These are phyloP conservation scores for Brachionus angularis DNA, from an alignment of 1,140 invertebrate genomes.

Conservation along the genomic window DNA sequence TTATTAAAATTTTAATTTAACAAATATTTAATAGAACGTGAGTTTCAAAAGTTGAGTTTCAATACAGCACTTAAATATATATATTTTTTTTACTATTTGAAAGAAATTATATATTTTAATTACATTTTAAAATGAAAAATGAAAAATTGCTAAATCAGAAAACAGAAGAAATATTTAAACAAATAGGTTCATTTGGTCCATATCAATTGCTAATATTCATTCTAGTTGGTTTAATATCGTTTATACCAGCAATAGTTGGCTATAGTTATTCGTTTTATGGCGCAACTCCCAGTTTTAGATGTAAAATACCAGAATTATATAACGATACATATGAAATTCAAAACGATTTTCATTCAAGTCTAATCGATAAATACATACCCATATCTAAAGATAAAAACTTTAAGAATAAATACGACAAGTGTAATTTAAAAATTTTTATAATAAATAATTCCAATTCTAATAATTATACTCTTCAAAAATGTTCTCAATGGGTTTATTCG, in stretches of 20 bases:
- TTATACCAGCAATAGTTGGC: background rate
- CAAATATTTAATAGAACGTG: too few species aligned
- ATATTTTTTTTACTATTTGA: too few species aligned
- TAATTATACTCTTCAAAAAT: background rate
- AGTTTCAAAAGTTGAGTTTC: too few species aligned
- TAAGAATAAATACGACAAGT: background rate
- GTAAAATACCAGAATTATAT: background rate
- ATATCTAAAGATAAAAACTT: background rate
- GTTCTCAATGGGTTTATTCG: constrained; percentile 19
- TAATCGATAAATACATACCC: background rate
- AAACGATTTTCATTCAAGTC: background rate
- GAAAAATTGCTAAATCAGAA: constrained; percentile 4
- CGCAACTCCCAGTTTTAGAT: constrained; percentile 19
- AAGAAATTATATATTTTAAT: too few species aligned
- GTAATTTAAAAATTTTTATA: background rate
- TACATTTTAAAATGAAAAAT: background rate
- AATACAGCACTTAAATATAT: too few species aligned
- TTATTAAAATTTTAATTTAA: too few species aligned
- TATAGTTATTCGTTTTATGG: constrained; percentile 17
- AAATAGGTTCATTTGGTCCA: constrained; percentile 26
- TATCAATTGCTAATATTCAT: constrained; percentile 36
- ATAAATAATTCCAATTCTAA: background rate
- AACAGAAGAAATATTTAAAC: constrained; percentile 30
- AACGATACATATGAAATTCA: constrained; percentile 42
- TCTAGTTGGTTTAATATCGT: constrained; percentile 8